Percentiles rank a stretch among this genome's conserved stretches.
These are phyloP conservation scores for Python bivittatus DNA, from an alignment of 2,113 vertebrate genomes.

Conservation along the genomic window DNA sequence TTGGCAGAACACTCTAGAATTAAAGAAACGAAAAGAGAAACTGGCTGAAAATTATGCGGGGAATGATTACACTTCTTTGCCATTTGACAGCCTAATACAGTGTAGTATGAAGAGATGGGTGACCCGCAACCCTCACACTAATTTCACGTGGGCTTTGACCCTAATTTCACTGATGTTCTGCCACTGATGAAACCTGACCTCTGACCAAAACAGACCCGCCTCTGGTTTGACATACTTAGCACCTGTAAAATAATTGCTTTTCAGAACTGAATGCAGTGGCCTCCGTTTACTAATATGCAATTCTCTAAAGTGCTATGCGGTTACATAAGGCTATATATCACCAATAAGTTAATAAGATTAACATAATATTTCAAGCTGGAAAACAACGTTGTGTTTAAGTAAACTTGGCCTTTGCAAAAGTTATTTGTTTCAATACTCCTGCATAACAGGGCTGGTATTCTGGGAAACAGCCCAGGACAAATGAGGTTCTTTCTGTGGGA, in stretches of 20 bases:
- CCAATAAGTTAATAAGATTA: slow-evolving; percentile 55
- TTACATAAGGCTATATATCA: slow-evolving; percentile 47
- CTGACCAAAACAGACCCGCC: neutral
- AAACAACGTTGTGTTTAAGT: slow-evolving; percentile 60
- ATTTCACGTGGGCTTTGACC: neutral
- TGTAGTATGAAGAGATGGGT: neutral
- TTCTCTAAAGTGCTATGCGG: slow-evolving; percentile 62
- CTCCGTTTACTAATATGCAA: slow-evolving; percentile 47
- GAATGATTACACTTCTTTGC: neutral
- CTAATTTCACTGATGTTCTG: neutral
- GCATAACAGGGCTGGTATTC: slow-evolving; percentile 64
- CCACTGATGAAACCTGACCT: neutral
- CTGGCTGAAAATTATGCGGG: neutral
- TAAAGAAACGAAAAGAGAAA: neutral
- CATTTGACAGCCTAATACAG: neutral
- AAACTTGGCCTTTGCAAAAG: slow-evolving; percentile 62
- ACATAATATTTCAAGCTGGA: slow-evolving; percentile 64
- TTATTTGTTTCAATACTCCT: slow-evolving; percentile 66
- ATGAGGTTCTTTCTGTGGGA: slow-evolving; percentile 65
- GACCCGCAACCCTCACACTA: neutral
- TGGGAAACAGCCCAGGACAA: slow-evolving; percentile 69
- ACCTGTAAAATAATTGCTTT: slow-evolving; percentile 44
- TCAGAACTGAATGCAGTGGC: slow-evolving; percentile 14
- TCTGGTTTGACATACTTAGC: slow-evolving; percentile 20
- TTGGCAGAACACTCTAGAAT: neutral